phyloP scores from a whole-genome alignment of 2,113 vertebrate species.

The Orycteropus afer region DNA sequence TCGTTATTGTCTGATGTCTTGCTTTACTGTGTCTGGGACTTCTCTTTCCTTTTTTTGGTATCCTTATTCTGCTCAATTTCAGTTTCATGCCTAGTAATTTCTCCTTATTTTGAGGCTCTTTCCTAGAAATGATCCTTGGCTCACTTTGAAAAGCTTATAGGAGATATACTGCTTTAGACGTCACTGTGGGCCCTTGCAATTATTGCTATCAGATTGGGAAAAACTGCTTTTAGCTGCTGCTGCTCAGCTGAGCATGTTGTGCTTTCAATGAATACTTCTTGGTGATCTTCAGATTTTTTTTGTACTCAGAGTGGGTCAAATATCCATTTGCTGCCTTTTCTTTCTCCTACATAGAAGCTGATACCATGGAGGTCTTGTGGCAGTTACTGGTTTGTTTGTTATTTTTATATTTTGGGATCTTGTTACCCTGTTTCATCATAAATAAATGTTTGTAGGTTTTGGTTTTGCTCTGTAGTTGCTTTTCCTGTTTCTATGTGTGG shows the following conservation, averaged over 20 bases:
- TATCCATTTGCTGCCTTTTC: not conserved
- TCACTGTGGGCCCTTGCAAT: not conserved
- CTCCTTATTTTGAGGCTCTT: not conserved
- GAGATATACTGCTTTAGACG: not conserved
- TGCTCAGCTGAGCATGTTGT: not conserved
- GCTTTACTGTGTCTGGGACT: not conserved
- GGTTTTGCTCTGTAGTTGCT: not conserved
- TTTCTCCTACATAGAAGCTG: not conserved
- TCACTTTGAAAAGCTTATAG: not conserved
- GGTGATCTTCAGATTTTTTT: not conserved
- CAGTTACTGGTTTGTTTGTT: not conserved
- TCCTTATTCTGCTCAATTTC: not conserved
- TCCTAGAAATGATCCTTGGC: not conserved
- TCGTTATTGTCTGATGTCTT: not conserved
- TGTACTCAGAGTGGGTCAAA: not conserved
- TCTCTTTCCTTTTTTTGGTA: not conserved
- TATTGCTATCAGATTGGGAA: not conserved
- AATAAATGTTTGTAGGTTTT: not conserved
- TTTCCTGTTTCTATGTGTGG: not conserved
- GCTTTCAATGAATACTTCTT: not conserved
- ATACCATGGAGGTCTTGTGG: not conserved
- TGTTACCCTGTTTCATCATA: not conserved
- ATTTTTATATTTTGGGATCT: not conserved
- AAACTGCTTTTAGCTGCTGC: not conserved
- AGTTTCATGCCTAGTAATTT: not conserved